Percentiles rank a stretch among this genome's conserved stretches.
Evolutionary conservation across 2,113 vertebrate species (phyloP).

Genomic region (Oncorhynchus kisutch): DNA sequence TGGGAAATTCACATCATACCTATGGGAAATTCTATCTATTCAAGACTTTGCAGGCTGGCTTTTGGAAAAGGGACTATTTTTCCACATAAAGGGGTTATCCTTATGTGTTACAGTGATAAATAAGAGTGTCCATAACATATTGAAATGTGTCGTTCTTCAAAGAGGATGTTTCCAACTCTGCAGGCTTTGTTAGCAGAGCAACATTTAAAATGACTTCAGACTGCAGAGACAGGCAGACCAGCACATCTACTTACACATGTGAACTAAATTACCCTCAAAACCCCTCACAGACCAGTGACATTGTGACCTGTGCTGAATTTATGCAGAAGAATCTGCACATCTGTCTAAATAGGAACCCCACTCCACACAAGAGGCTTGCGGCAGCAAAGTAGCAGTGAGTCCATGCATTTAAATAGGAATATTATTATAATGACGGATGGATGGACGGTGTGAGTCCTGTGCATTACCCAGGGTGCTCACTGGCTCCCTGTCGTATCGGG

Average conservation of each 20-base stretch:
- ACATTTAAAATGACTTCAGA: too few relatives aligned
- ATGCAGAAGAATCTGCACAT: conserved; percentile 31
- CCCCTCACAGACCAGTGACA: conserved; percentile 3
- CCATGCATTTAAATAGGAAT: conserved; percentile 98
- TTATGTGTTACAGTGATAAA: background rate
- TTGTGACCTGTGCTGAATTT: conserved; percentile 42
- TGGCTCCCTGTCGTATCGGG: conserved; percentile 17
- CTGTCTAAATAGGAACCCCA: conserved; percentile 41
- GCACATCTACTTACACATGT: conserved; percentile 4
- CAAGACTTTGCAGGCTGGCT: too few relatives aligned
- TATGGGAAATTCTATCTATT: too few relatives aligned
- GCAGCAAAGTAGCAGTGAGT: conserved; percentile 78
- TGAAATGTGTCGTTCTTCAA: conserved; percentile 7
- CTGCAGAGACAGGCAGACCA: background rate
- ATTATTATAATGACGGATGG: conserved; percentile 89
- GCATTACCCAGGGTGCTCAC: conserved; percentile 17
- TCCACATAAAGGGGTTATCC: background rate
- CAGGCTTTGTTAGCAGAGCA: conserved; percentile 13
- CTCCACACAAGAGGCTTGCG: conserved; percentile 69
- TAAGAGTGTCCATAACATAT: background rate
- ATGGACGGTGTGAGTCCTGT: background rate
- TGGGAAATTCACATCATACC: too few relatives aligned
- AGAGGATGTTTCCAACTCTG: conserved; percentile 2
- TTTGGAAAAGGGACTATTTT: background rate
- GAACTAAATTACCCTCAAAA: conserved; percentile 40